phyloP scores from a whole-genome alignment of 2,113 vertebrate species.

The Platichthys flesus region DNA sequence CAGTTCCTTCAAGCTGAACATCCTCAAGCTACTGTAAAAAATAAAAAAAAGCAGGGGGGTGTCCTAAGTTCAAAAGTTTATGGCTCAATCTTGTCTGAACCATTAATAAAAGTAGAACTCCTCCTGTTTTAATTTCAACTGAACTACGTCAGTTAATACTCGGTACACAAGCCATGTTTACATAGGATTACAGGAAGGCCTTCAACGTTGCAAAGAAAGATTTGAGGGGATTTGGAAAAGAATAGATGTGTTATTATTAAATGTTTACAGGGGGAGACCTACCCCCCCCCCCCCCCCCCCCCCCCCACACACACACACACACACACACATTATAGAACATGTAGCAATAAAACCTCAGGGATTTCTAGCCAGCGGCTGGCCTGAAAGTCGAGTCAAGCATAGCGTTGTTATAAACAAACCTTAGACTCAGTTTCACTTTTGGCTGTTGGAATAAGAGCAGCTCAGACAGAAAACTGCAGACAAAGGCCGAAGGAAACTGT shows the following conservation, averaged over 20 bases:
- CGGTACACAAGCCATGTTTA: constrained; percentile 54
- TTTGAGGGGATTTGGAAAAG: constrained; percentile 45
- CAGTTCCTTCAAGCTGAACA: neutral
- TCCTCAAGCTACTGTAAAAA: neutral
- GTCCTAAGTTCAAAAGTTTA: constrained; percentile 51
- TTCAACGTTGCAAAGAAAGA: constrained; percentile 47
- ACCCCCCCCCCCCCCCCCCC: constrained; percentile 9
- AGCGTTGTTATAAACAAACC: constrained; percentile 21
- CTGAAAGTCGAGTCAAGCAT: constrained; percentile 21
- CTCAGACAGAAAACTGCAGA: constrained; percentile 15
- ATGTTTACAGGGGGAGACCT: constrained; percentile 14
- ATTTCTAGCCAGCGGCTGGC: constrained; percentile 9
- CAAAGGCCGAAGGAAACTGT: constrained; percentile 22
- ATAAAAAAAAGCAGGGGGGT: neutral
- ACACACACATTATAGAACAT: constrained; percentile 7
- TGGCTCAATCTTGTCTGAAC: constrained; percentile 6
- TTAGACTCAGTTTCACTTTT: constrained; percentile 38
- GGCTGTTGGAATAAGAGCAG: neutral
- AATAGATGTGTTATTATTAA: constrained; percentile 50
- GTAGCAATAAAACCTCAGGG: constrained; percentile 17
- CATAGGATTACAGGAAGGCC: constrained; percentile 35
- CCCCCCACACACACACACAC: too few relatives aligned
- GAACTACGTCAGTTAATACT: constrained; percentile 45
- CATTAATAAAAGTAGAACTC: constrained; percentile 13
- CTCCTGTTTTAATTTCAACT: constrained; percentile 30